Evolutionary conservation across 2,888 invertebrate species (phyloP).

Genomic region (Mimas tiliae): DNA sequence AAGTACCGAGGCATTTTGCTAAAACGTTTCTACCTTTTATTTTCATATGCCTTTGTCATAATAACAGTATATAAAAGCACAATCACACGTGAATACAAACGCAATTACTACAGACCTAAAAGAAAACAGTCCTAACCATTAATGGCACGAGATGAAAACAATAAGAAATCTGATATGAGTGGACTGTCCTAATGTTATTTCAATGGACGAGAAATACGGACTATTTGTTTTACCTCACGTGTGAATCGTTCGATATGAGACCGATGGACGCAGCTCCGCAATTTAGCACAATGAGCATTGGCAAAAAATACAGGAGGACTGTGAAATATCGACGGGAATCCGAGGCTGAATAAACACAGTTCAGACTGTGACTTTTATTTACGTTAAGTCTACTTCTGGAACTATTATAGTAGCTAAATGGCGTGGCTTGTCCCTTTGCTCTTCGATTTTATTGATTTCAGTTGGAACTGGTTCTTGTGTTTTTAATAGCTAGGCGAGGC

Average conservation of each 20-base stretch:
- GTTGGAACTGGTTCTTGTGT: not conserved
- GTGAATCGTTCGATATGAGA: conserved; percentile 56
- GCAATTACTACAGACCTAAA: conserved; percentile 32
- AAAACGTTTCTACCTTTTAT: not conserved
- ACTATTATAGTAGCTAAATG: conserved; percentile 24
- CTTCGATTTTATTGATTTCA: conserved; percentile 15
- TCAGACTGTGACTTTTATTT: conserved; percentile 26
- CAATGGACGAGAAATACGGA: conserved; percentile 52
- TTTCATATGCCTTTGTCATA: not conserved
- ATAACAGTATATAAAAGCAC: not conserved
- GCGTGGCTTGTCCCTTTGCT: not conserved
- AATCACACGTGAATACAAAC: conserved; percentile 27
- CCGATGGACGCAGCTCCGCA: conserved; percentile 46
- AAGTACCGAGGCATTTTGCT: no score
- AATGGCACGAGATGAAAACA: conserved; percentile 77
- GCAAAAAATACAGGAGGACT: conserved; percentile 53
- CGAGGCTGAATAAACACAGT: conserved; percentile 52
- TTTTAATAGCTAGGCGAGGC: not conserved
- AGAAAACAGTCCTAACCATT: conserved; percentile 66
- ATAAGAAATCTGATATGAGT: conserved; percentile 81
- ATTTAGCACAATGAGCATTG: conserved; percentile 50
- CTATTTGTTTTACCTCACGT: conserved; percentile 69
- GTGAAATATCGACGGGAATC: conserved; percentile 39
- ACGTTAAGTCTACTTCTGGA: conserved; percentile 27
- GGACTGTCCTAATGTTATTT: conserved; percentile 73